Conservation (phyloP, 2,888 invertebrate species). For the Synanthedon formicaeformis region DNA sequence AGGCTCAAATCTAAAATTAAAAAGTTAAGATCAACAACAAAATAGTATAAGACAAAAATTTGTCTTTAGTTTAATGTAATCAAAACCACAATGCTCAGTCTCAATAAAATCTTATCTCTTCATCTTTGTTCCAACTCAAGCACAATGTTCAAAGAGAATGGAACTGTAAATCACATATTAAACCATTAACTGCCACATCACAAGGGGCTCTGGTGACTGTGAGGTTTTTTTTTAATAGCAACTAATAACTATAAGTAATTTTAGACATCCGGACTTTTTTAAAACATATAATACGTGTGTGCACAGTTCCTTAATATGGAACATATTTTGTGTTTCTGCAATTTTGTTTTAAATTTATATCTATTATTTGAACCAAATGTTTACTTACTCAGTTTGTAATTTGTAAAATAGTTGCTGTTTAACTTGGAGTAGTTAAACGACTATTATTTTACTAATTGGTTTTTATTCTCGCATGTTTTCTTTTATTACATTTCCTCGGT, state of each 20-base stretch:
- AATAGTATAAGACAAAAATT: too few species aligned
- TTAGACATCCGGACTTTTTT: conserved; percentile 1
- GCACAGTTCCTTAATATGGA: conserved; percentile 13
- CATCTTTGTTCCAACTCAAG: conserved; percentile 1
- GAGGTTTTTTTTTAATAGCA: conserved; percentile 10
- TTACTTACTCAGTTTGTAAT: too few species aligned
- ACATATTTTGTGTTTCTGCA: conserved; percentile 15
- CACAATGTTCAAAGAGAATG: neutral
- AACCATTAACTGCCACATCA: conserved; percentile 12
- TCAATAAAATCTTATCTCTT: neutral
- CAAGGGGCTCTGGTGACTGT: conserved; percentile 12
- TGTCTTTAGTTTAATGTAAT: neutral
- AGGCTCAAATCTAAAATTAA: too few species aligned
- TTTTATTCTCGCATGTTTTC: too few species aligned
- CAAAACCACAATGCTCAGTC: neutral
- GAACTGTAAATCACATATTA: conserved; percentile 42
- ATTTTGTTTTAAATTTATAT: too few species aligned
- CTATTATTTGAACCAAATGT: too few species aligned
- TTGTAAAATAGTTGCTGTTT: too few species aligned
- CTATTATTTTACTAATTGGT: too few species aligned
- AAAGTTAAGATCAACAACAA: too few species aligned
- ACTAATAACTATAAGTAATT: conserved; percentile 21
- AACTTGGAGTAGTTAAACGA: too few species aligned
- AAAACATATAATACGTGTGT: neutral
- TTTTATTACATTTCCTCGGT: too few species aligned